Percentiles rank a stretch among this genome's conserved stretches.
These are phyloP conservation scores for Xylocampa areola DNA, from an alignment of 2,888 invertebrate genomes.

Conservation along the genomic window DNA sequence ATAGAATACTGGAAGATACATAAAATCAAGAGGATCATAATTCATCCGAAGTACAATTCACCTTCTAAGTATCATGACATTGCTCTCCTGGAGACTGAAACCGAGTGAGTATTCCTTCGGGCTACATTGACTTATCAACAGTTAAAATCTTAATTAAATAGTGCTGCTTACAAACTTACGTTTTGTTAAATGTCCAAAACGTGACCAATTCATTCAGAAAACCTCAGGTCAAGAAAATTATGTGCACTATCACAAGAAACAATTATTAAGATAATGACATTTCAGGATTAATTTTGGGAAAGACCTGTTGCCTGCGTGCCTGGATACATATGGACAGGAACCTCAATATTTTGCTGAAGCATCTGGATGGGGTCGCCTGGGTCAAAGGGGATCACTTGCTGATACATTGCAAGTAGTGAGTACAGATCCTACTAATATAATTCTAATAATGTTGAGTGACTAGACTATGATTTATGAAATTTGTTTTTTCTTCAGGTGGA, in stretches of 20 bases:
- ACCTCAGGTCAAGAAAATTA: too few species aligned
- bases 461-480: too few species aligned
- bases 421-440: too few species aligned
- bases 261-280: too few species aligned
- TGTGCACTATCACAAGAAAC: not conserved
- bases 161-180: too few species aligned
- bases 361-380: constrained; percentile 26
- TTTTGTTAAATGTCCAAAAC: too few species aligned
- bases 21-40: not conserved
- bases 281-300: constrained; percentile 36
- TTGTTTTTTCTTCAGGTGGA: too few species aligned
- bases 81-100: not conserved
- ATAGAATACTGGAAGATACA: not conserved
- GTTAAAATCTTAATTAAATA: too few species aligned
- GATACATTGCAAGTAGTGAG: constrained; percentile 28
- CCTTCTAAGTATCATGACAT: not conserved
- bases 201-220: too few species aligned
- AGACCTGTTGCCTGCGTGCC: constrained; percentile 33
- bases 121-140: too few species aligned
- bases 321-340: not conserved
- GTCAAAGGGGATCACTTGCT: constrained; percentile 5
- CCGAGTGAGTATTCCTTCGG: not conserved
- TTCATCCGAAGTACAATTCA: not conserved
- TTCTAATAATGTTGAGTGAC: too few species aligned
- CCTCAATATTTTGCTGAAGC: not conserved